Evolutionary conservation across 1,140 invertebrate species (phyloP).

Genomic region (Bombus picipes): DNA sequence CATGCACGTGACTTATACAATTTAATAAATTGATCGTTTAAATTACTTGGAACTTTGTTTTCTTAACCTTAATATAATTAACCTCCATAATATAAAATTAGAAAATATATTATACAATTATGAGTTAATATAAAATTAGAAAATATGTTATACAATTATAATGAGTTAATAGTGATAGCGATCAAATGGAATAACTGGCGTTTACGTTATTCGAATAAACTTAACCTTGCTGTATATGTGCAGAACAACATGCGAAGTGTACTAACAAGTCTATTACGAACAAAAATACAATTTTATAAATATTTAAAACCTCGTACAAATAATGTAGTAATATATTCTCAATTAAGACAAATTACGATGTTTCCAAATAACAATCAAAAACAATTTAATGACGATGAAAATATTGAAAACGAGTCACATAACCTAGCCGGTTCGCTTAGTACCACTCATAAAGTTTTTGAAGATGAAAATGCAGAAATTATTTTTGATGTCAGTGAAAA

Average conservation of each 20-base stretch:
- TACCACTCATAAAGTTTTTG: conserved; percentile 84
- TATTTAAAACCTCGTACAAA: conserved; percentile 37
- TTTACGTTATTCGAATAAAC: neutral
- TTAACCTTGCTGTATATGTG: conserved; percentile 12
- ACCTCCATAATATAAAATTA: neutral
- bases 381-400: conserved; percentile 13
- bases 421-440: conserved; percentile 70
- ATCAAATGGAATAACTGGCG: neutral
- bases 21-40: conserved; percentile 66
- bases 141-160: neutral
- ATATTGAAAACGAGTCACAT: conserved; percentile 38
- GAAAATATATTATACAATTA: too few species aligned
- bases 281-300: conserved; percentile 54
- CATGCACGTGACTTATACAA: conserved; percentile 55
- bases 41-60: conserved; percentile 39
- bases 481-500: conserved; percentile 88
- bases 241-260: conserved; percentile 59
- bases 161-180: neutral
- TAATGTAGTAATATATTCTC: conserved; percentile 40
- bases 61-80: neutral
- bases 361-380: conserved; percentile 50
- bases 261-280: conserved; percentile 54
- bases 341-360: conserved; percentile 38
- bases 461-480: conserved; percentile 85
- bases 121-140: neutral